Conservation (phyloP, 2,113 vertebrate genomes). For the Phainopepla nitens region DNA sequence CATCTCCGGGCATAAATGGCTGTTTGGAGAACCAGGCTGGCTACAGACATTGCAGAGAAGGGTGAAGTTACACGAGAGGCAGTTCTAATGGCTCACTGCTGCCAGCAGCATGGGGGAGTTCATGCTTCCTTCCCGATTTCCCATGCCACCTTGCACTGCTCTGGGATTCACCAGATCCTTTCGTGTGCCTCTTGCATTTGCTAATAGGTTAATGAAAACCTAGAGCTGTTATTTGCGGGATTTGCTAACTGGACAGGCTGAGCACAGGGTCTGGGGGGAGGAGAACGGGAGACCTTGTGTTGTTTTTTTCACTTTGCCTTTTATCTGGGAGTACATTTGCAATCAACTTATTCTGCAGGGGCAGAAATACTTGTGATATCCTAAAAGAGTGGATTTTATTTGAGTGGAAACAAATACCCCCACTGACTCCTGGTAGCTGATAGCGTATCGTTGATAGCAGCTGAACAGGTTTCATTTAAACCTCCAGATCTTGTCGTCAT, state of each 20-base stretch:
- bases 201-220: background rate
- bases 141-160: background rate
- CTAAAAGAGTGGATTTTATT: background rate
- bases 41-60: background rate
- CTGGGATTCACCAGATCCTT: background rate
- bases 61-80: background rate
- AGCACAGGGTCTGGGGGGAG: background rate
- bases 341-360: rapidly evolving
- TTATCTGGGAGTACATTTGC: background rate
- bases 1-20: background rate
- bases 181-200: background rate
- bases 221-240: background rate
- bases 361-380: background rate
- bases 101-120: background rate
- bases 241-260: background rate
- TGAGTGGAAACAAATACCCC: background rate
- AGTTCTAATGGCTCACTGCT: background rate
- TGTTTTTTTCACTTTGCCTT: background rate
- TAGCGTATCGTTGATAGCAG: background rate
- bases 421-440: background rate
- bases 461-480: background rate
- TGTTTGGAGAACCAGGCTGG: background rate
- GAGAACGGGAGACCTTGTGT: background rate
- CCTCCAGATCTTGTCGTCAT: background rate
- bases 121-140: background rate